Percentiles rank a stretch among this genome's conserved stretches.
Evolutionary conservation across 1,140 invertebrate genomes (phyloP).

Genomic region (Anastatus disparis): DNA sequence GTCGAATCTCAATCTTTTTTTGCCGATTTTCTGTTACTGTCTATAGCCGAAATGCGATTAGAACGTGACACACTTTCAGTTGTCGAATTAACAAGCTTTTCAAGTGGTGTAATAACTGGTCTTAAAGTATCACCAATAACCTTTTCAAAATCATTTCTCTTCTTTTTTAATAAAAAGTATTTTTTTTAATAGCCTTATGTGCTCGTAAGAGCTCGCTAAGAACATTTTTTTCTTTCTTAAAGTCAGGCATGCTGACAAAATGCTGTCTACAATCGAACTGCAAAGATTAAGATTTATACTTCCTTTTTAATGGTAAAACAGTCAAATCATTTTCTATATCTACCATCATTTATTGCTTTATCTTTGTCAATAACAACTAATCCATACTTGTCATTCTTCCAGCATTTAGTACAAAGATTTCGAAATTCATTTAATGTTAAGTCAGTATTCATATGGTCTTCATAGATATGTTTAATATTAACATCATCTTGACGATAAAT

Average conservation of each 20-base stretch:
- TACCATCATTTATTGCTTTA: conserved; percentile 39
- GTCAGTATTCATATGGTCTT: conserved; percentile 59
- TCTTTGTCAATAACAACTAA: conserved; percentile 45
- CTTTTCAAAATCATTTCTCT: neutral
- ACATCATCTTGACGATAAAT: conserved; percentile 62
- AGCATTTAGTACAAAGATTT: conserved; percentile 49
- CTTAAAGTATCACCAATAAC: neutral
- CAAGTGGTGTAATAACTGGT: neutral
- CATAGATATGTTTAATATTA: conserved; percentile 61
- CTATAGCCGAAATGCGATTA: too few species aligned
- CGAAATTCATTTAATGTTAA: conserved; percentile 53
- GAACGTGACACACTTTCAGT: neutral
- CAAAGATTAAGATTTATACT: too few species aligned
- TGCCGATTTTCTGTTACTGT: too few species aligned
- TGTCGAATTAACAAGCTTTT: neutral
- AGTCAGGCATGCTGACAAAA: neutral
- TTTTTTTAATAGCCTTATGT: conserved; percentile 9
- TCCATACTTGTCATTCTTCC: conserved; percentile 43
- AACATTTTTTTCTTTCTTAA: neutral
- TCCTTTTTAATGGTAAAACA: conserved; percentile 31
- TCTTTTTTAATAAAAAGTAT: neutral
- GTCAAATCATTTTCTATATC: conserved; percentile 41
- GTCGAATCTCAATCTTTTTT: too few species aligned
- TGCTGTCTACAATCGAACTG: too few species aligned
- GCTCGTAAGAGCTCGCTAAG: conserved; percentile 2